Conservation (phyloP, 2,888 invertebrate genomes). For the Microctonus hyperodae region DNA sequence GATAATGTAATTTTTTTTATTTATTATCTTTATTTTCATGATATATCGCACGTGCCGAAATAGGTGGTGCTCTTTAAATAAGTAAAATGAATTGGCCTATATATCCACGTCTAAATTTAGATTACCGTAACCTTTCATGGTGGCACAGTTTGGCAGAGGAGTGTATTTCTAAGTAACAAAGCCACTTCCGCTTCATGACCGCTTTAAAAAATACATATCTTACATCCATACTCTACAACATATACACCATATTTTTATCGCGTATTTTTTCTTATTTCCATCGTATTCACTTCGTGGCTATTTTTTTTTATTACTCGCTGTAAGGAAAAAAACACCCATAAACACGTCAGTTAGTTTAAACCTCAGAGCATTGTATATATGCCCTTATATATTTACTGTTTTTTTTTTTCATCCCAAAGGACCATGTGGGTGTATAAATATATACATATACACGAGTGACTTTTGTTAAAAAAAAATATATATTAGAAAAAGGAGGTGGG, state of each 20-base stretch:
- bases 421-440: background rate
- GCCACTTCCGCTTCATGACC: background rate
- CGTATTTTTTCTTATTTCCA: background rate
- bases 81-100: constrained; percentile 23
- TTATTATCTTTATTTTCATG: background rate
- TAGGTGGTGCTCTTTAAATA: constrained; percentile 23
- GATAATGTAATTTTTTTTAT: background rate
- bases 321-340: constrained; percentile 3
- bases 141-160: constrained; percentile 23
- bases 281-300: background rate
- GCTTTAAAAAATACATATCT: constrained; percentile 3
- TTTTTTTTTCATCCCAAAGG: constrained; percentile 10
- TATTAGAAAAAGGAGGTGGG: background rate
- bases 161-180: constrained; percentile 30
- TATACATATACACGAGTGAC: background rate
- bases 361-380: constrained; percentile 10
- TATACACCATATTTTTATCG: background rate
- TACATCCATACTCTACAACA: background rate
- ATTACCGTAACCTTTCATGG: constrained; percentile 30
- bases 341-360: constrained; percentile 21
- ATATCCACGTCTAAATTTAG: constrained; percentile 30
- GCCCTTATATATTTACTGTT: constrained; percentile 5
- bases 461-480: constrained; percentile 3
- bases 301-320: background rate
- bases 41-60: constrained; percentile 3